Evolutionary conservation across 2,113 vertebrate genomes (phyloP).

Genomic region (Proteles cristata): DNA sequence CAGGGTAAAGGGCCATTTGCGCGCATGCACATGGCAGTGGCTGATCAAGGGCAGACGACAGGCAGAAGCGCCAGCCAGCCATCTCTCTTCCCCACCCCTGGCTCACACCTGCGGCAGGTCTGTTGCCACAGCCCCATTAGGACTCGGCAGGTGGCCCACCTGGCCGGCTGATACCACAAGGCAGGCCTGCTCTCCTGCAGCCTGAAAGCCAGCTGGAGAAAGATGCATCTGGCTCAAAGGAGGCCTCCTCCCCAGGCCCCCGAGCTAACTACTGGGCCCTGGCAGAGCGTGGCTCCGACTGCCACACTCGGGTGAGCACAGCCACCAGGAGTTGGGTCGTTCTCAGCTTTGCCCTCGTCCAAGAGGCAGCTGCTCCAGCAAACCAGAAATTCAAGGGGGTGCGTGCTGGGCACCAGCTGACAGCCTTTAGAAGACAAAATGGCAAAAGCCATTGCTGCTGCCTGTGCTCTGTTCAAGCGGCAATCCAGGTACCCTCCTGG

Average conservation of each 20-base stretch:
- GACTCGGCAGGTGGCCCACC: not conserved
- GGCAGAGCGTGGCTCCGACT: not conserved
- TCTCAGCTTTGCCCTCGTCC: not conserved
- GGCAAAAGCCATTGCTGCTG: not conserved
- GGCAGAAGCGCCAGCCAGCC: not conserved
- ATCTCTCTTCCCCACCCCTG: not conserved
- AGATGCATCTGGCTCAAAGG: not conserved
- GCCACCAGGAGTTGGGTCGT: not conserved
- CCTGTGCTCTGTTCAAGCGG: rapidly evolving
- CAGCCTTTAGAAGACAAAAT: slow-evolving; percentile 17
- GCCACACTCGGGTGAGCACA: not conserved
- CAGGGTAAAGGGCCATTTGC: not conserved
- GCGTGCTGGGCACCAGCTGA: not conserved
- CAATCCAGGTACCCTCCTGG: not conserved
- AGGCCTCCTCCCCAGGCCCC: not conserved
- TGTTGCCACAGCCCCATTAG: not conserved
- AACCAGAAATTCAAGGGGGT: not conserved
- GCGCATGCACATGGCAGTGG: not conserved
- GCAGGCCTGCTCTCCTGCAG: not conserved
- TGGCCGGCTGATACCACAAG: not conserved
- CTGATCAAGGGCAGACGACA: not conserved
- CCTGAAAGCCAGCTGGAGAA: slow-evolving; percentile 16
- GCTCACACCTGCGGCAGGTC: not conserved
- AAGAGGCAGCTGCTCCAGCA: not conserved
- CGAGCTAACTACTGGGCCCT: not conserved